phyloP scores from a whole-genome alignment of 2,888 invertebrate species.

The Drosophila heteroneura region DNA sequence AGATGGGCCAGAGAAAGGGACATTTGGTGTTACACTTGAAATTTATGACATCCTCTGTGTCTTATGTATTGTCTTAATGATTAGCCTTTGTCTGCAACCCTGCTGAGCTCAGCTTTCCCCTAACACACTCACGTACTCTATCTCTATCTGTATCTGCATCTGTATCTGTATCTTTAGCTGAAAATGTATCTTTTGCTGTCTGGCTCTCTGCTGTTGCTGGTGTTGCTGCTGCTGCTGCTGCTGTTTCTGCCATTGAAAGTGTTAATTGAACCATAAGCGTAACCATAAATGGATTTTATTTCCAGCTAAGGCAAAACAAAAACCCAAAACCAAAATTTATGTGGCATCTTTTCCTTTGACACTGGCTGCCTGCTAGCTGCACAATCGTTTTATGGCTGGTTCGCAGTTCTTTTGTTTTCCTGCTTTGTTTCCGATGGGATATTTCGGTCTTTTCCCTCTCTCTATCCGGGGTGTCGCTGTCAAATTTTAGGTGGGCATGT shows the following conservation, averaged over 20 bases:
- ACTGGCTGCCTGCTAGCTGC: slow-evolving; percentile 6
- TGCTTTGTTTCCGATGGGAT: slow-evolving; percentile 41
- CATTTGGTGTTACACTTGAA: slow-evolving; percentile 79
- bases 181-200: slow-evolving; percentile 11
- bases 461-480: slow-evolving; percentile 41
- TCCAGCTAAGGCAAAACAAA: slow-evolving; percentile 70
- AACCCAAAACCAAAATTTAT: slow-evolving; percentile 71
- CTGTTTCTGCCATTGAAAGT: slow-evolving; percentile 69
- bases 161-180: slow-evolving; percentile 13
- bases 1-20: slow-evolving; percentile 24
- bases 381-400: slow-evolving; percentile 68
- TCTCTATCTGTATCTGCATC: slow-evolving; percentile 32
- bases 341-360: slow-evolving; percentile 37
- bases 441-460: slow-evolving; percentile 5
- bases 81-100: slow-evolving; percentile 70
- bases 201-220: slow-evolving; percentile 19
- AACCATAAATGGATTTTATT: slow-evolving; percentile 83
- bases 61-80: slow-evolving; percentile 70
- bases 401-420: slow-evolving; percentile 40
- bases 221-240: not conserved
- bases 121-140: slow-evolving; percentile 30
- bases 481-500: slow-evolving; percentile 65
- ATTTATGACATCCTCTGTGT: slow-evolving; percentile 80
- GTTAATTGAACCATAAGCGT: slow-evolving; percentile 83
- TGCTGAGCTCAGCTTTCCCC: slow-evolving; percentile 76